Percentiles rank a stretch among this genome's conserved stretches.
phyloP scores from a whole-genome alignment of 37 sponge, comb jelly and placozoan genomes.

The Oscarella lobularis region DNA sequence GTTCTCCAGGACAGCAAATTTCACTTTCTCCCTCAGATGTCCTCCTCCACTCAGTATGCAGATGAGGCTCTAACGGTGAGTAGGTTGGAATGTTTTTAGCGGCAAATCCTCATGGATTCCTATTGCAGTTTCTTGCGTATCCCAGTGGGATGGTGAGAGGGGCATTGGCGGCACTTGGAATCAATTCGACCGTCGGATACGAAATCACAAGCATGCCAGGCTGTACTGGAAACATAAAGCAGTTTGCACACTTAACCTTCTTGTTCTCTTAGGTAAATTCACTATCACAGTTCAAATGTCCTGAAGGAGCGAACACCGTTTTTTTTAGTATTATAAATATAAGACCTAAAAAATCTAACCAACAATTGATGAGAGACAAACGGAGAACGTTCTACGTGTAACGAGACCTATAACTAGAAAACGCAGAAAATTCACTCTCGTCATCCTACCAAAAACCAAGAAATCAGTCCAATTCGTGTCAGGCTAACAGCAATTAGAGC shows the following conservation, averaged over 20 bases:
- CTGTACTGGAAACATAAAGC: slow-evolving; percentile 34
- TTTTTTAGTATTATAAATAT: no score
- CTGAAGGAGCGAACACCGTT: no score
- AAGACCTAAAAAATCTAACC: no score
- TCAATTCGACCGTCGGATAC: slow-evolving; percentile 48
- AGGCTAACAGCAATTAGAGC: no score
- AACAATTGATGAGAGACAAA: no score
- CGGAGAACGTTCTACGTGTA: no score
- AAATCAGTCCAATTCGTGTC: no score
- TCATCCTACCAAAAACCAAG: no score
- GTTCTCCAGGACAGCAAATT: slow-evolving; percentile 68
- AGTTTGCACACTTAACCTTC: no score
- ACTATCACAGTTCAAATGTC: background rate
- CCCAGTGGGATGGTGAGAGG: slow-evolving; percentile 66
- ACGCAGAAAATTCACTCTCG: no score
- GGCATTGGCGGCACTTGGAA: slow-evolving; percentile 56
- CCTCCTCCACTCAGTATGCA: slow-evolving; percentile 41
- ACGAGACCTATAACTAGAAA: no score
- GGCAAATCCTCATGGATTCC: background rate
- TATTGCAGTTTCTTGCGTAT: slow-evolving; percentile 60
- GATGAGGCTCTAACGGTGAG: slow-evolving; percentile 50
- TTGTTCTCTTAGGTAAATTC: background rate
- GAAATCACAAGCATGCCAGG: slow-evolving; percentile 45
- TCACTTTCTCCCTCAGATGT: slow-evolving; percentile 32
- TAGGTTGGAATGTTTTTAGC: no score